Conservation (phyloP, 2,888 invertebrate species). For the Tenthredo notha region DNA sequence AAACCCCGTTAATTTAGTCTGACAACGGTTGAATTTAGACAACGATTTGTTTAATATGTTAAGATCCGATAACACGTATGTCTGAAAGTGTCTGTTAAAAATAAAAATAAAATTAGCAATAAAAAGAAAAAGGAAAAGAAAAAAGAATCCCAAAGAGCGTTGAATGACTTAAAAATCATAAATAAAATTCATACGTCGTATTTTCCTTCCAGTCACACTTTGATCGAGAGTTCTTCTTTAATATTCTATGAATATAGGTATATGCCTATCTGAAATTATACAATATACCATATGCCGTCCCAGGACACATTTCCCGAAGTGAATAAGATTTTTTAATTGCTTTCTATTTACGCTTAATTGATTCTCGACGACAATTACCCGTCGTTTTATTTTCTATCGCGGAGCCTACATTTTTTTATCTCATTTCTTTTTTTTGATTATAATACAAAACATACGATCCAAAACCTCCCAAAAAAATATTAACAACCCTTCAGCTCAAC, state of each 20-base stretch:
- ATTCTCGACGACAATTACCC: not conserved
- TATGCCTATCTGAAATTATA: not conserved
- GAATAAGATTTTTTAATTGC: not conserved
- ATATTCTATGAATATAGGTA: not conserved
- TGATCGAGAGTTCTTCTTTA: constrained; percentile 35
- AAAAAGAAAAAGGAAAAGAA: not conserved
- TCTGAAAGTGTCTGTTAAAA: not conserved
- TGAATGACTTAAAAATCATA: not conserved
- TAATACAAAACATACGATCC: not conserved
- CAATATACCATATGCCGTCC: not conserved
- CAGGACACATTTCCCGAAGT: not conserved
- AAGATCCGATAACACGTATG: not conserved
- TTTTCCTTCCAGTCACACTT: not conserved
- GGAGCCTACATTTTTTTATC: not conserved
- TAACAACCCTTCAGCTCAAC: not conserved
- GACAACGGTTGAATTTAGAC: constrained; percentile 8
- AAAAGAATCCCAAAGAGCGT: not conserved
- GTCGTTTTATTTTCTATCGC: not conserved
- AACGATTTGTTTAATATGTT: not conserved
- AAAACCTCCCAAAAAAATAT: not conserved
- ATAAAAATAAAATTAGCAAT: not conserved
- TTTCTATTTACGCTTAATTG: constrained; percentile 24
- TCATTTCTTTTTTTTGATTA: not conserved
- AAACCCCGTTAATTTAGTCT: constrained; percentile 12
- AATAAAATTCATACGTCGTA: not conserved